Conservation (phyloP, 1,140 invertebrate species). For the Tribolium madens region DNA sequence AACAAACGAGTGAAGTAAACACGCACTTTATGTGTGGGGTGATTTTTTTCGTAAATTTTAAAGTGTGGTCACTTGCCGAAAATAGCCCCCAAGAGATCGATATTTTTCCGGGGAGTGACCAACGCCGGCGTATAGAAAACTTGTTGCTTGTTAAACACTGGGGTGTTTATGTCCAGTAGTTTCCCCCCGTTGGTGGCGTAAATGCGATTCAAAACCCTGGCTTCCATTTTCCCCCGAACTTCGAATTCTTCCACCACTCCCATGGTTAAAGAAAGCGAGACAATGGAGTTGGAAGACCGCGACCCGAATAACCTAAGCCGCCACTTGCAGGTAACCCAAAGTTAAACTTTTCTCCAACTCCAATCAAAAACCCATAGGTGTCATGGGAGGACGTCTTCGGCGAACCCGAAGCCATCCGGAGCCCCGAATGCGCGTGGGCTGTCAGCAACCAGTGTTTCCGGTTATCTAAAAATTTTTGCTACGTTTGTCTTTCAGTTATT, state of each 20-base stretch:
- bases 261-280: constrained; percentile 60
- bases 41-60: background rate
- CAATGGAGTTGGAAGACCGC: constrained; percentile 74
- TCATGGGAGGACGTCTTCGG: constrained; percentile 84
- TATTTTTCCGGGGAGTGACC: constrained; percentile 41
- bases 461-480: constrained; percentile 77
- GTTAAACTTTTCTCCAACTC: background rate
- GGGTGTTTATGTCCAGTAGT: constrained; percentile 17
- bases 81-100: constrained; percentile 16
- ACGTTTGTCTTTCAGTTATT: constrained; percentile 76
- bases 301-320: constrained; percentile 78
- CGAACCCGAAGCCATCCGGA: constrained; percentile 80
- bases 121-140: constrained; percentile 46
- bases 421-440: constrained; percentile 81
- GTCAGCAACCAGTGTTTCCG: constrained; percentile 78
- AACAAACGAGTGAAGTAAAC: no score
- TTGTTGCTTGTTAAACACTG: constrained; percentile 36
- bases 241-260: background rate
- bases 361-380: constrained; percentile 68
- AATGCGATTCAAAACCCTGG: constrained; percentile 3
- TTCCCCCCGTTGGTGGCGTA: background rate
- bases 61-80: background rate
- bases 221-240: constrained; percentile 11
- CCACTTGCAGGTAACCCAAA: constrained; percentile 76
- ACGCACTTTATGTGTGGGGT: no score